Conservation (phyloP, 2,888 invertebrate species). For the Plemyria rubiginata region DNA sequence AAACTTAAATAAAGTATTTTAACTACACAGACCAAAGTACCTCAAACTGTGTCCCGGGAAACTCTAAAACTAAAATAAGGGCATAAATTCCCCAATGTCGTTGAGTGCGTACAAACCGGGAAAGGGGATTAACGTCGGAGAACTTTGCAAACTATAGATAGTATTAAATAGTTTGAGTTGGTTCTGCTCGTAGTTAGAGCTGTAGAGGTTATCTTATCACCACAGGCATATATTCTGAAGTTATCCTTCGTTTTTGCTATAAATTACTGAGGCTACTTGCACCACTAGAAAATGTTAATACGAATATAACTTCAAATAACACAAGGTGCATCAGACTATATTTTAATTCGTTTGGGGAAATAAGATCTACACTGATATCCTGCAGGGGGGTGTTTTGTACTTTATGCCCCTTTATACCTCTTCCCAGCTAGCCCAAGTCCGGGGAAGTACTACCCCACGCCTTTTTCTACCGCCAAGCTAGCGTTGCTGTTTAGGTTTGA, state of each 20-base stretch:
- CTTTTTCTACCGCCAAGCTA: too few species aligned
- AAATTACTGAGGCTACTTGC: background rate
- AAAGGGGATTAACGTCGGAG: constrained; percentile 37
- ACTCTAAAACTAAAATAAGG: constrained; percentile 53
- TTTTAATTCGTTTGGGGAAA: too few species aligned
- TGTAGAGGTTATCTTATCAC: constrained; percentile 5
- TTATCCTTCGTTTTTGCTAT: background rate
- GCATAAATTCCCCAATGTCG: constrained; percentile 52
- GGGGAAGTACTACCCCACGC: too few species aligned
- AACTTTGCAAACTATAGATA: constrained; percentile 32
- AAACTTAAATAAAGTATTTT: constrained; percentile 26
- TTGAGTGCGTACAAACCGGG: constrained; percentile 39
- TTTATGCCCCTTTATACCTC: too few species aligned
- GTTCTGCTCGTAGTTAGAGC: background rate
- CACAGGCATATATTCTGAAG: constrained; percentile 2
- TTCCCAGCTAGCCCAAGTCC: too few species aligned
- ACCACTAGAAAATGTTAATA: too few species aligned
- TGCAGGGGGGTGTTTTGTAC: too few species aligned
- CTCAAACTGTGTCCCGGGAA: constrained; percentile 31
- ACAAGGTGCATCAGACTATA: too few species aligned
- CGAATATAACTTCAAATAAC: too few species aligned
- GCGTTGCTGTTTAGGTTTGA: too few species aligned
- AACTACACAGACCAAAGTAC: constrained; percentile 39
- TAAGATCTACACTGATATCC: too few species aligned
- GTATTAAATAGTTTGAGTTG: constrained; percentile 35